Evolutionary conservation across 2,113 vertebrate species (phyloP).

Genomic region (Phocoena sinus): DNA sequence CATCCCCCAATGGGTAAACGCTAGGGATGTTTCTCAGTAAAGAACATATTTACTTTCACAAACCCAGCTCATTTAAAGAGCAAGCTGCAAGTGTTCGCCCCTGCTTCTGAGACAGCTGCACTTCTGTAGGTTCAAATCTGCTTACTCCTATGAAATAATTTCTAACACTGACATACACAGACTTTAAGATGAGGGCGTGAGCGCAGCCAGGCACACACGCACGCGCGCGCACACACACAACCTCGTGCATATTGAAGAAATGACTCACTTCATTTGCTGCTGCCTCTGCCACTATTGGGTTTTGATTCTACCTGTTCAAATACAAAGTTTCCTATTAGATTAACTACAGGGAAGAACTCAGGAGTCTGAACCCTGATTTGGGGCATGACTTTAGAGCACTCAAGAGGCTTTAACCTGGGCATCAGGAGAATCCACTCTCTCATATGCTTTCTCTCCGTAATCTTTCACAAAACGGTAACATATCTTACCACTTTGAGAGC

Average conservation of each 20-base stretch:
- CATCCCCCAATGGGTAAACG: neutral
- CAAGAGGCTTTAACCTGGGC: neutral
- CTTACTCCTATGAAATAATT: slow-evolving; percentile 53
- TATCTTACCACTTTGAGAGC: neutral
- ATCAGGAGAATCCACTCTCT: neutral
- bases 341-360: slow-evolving; percentile 52
- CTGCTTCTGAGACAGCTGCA: neutral
- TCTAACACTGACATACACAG: slow-evolving; percentile 32
- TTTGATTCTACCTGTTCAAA: slow-evolving; percentile 69
- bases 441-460: neutral
- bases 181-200: slow-evolving; percentile 38
- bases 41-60: neutral
- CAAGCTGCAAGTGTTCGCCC: neutral
- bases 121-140: neutral
- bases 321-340: slow-evolving; percentile 67
- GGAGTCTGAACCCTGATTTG: neutral
- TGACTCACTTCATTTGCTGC: slow-evolving; percentile 73
- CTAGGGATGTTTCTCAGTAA: neutral
- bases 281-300: slow-evolving; percentile 65
- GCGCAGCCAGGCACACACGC: neutral
- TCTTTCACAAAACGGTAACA: neutral
- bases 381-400: neutral
- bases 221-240: neutral
- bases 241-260: slow-evolving; percentile 57
- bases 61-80: slow-evolving; percentile 34